Base-by-base conservation (phyloP, 2,113 vertebrate genomes). In the Myiopsitta monachus region DNA sequence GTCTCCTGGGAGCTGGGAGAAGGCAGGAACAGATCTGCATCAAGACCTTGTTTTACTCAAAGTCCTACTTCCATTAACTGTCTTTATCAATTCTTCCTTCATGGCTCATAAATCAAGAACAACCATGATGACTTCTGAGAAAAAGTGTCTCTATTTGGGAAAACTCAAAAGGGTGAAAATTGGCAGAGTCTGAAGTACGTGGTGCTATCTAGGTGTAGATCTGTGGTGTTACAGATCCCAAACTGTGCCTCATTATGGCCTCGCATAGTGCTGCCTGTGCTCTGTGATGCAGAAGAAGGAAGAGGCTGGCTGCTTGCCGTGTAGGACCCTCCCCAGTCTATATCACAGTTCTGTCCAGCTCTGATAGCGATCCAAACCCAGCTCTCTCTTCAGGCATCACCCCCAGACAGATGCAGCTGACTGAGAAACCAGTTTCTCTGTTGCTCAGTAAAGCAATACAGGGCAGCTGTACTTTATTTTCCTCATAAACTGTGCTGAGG, bases 1-100 rank as follows among this genome's bases (percentile, higher is more conserved):
- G n/a, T 39, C 38, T 69, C 21, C 0, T 69, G 49, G 6, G 4
- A 0, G 0, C 0, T 69, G 33, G 30, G 24, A 77, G 36, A 28
- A 69, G 72, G 11, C 41, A 83, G 52, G 33, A 54, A 9, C 12
- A 38, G 33, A 27, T 67, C 19, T 62, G 1, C 75, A 49, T 87
- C 28, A 62, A 47, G 39, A 26, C 1, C 0, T 31, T 75, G 38
- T 72, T 82, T 87, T 69, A 39, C 13, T 82, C 9, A 31, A 30
- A 75, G 41, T 14, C 13, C 41, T 84, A 38, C 24, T 88, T 87
- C 27, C 24, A n/a, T 78, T 72, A 89, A 26, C 38, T 84, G 91
- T 64, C 36, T 87, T 68, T 68, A 23, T 70, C 19, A 36, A 5
- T 83, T 41, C 16, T 83, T 92, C 27, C 13, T 79, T 66, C 49